Evolutionary conservation across 2,888 invertebrate species (phyloP).

Genomic region (Pseudoips prasinana): DNA sequence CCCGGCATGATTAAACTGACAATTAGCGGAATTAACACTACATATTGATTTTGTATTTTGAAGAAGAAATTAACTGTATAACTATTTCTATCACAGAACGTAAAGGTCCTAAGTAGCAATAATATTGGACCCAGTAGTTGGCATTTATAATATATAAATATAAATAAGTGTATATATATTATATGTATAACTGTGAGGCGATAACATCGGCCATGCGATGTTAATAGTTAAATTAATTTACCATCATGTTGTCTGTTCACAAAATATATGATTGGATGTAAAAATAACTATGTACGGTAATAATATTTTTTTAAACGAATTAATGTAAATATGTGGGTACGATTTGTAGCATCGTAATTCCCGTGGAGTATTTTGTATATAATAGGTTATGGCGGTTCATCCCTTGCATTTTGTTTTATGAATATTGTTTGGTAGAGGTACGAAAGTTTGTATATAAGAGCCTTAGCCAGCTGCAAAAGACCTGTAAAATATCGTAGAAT

Average conservation of each 20-base stretch:
- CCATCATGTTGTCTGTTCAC: slow-evolving; percentile 35
- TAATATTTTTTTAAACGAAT: slow-evolving; percentile 21
- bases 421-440: slow-evolving; percentile 8
- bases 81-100: slow-evolving; percentile 12
- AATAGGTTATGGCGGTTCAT: slow-evolving; percentile 14
- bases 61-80: slow-evolving; percentile 1
- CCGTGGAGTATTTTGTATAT: slow-evolving; percentile 31
- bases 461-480: slow-evolving; percentile 7
- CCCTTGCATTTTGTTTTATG: slow-evolving; percentile 4
- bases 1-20: too few species aligned
- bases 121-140: slow-evolving; percentile 36
- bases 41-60: too few species aligned
- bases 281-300: slow-evolving; percentile 14
- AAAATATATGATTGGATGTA: slow-evolving; percentile 25
- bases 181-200: slow-evolving; percentile 30
- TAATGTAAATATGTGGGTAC: slow-evolving; percentile 25
- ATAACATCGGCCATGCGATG: slow-evolving; percentile 22
- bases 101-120: slow-evolving; percentile 19
- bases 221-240: slow-evolving; percentile 27
- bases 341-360: slow-evolving; percentile 25
- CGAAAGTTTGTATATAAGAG: slow-evolving; percentile 14
- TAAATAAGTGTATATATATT: slow-evolving; percentile 4
- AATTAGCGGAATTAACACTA: too few species aligned
- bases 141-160: slow-evolving; percentile 51
- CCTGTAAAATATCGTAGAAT: slow-evolving; percentile 1